Percentiles rank a stretch among this genome's conserved stretches.
phyloP scores from a whole-genome alignment of 64 coral and sea anemone genomes.

The Stichodactyla mertensii region DNA sequence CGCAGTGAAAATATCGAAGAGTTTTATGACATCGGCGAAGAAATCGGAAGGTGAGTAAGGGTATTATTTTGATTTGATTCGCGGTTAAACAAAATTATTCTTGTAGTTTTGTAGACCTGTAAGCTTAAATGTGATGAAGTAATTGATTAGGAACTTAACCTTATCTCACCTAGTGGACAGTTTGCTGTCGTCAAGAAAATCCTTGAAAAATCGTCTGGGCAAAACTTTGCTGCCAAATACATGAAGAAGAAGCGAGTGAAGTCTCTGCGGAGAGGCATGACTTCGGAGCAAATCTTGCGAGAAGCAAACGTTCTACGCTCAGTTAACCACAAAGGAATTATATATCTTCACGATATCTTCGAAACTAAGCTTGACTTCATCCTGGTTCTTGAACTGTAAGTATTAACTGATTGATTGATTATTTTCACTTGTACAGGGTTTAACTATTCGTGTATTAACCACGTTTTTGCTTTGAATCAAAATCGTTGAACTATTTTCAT shows the following conservation, averaged over 20 bases:
- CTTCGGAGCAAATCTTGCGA: slow-evolving; percentile 54
- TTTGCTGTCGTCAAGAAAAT: slow-evolving; percentile 89
- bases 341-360: slow-evolving; percentile 96
- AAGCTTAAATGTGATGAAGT: neutral
- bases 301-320: slow-evolving; percentile 69
- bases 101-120: neutral
- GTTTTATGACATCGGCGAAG: slow-evolving; percentile 49
- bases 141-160: too few species aligned
- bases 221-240: slow-evolving; percentile 86
- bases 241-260: slow-evolving; percentile 75
- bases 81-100: too few species aligned
- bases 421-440: neutral
- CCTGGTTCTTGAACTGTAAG: slow-evolving; percentile 89
- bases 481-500: neutral
- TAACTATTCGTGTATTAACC: neutral
- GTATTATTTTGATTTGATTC: neutral
- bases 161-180: slow-evolving; percentile 67
- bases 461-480: neutral
- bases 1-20: slow-evolving; percentile 55
- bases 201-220: slow-evolving; percentile 51
- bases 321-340: slow-evolving; percentile 73
- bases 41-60: slow-evolving; percentile 62
- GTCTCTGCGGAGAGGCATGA: slow-evolving; percentile 50
- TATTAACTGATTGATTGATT: neutral
- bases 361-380: slow-evolving; percentile 72